Evolutionary conservation across 2,797 vertebrate genomes (phyloP), one percentile per base, ranked within the genome.

Genomic region (Crocidura indochinensis): DNA sequence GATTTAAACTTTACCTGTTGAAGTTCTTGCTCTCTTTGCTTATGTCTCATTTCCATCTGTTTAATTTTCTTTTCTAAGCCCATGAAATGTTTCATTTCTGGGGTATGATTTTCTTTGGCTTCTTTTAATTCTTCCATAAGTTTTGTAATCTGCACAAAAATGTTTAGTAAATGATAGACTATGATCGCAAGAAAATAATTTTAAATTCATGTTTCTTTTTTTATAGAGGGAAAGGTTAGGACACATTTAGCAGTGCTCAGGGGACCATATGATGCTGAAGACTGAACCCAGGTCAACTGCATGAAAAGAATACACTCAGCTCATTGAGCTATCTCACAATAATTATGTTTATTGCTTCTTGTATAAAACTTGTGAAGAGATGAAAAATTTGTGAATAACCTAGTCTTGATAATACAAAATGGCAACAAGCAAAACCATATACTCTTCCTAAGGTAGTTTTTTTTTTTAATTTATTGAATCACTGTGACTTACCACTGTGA

Each of bases 121-220:
- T 98, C 98, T 96, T 97, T 98, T 85, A 99, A 96, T 93, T 99
- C 99, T 96, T 98, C 98, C 77, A 99, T 96, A 89, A 99, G 97
- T 94, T 98, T 98, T 80, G 97, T 97, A 72, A 99, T 96, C 99
- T 99, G 84, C 47, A 95, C 91, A 67, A 27, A 91, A 92, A 87
- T 27, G 93, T n/a, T 8, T 87, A 74, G 17, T 75, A 92, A 91
- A 47, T 86, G n/a, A 89, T 91, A 94, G 91, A 56, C 14, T 85
- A 77, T 74, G 12, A 14, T 60, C 44, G 64, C 0, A 88, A 91
- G 24, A 17, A 88, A 81, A 31, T 67, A 87, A 84, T 88, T 90
- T 84, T 65, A 87, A 51, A 51, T 51, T 51, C 8, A 10, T 51
- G 2, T 8, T 51, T 51, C 8, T 51, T 51, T 3, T 19, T 60